Base-by-base conservation (phyloP, 2,797 vertebrate species). In the Iguana delicatissima region DNA sequence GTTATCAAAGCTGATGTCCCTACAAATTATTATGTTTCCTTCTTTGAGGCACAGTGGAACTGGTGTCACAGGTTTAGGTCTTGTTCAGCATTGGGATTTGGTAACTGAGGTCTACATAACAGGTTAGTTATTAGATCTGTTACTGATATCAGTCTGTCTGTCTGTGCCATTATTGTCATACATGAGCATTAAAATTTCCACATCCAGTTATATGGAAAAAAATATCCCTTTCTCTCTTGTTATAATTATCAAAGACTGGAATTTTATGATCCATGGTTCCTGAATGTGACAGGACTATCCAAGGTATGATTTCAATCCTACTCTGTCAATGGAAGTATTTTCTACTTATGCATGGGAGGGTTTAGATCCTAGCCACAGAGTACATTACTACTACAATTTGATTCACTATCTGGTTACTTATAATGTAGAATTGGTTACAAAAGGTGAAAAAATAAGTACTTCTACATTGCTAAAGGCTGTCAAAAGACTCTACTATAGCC, bases 121-220 rank as follows among this genome's bases (percentile, higher is more conserved):
- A 97, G 96, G 94, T 96, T 96, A 97, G 97, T 97, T 97, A 97
- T 98, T 98, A 98, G 96, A 97, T 97, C 97, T 97, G 97, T 98
- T 32, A 97, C 97, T 97, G 22, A 20, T 69, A 29, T 12, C 67
- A 32, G 67, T 69, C 29, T 13, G 29, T 69, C 67, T 14, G 67
- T 69, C 67, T 32, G 67, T 69, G 96, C 96, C 96, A 98, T 97
- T 97, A 96, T 97, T 97, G 96, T 97, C 96, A 97, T 95, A 97
- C 96, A 95, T 96, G 95, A 96, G 96, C 96, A 97, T 96, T 97
- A 96, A 96, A 97, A 96, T 97, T 97, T 97, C 96, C 96, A 97
- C 97, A 97, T 97, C 96, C 93, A 96, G 96, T 97, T 97, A 69
- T 32, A 32, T 97, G 96, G 97, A 97, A 96, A 95, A 96, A 96